Evolutionary conservation across 2,888 invertebrate species (phyloP).

Genomic region (Synergus gifuensis): DNA sequence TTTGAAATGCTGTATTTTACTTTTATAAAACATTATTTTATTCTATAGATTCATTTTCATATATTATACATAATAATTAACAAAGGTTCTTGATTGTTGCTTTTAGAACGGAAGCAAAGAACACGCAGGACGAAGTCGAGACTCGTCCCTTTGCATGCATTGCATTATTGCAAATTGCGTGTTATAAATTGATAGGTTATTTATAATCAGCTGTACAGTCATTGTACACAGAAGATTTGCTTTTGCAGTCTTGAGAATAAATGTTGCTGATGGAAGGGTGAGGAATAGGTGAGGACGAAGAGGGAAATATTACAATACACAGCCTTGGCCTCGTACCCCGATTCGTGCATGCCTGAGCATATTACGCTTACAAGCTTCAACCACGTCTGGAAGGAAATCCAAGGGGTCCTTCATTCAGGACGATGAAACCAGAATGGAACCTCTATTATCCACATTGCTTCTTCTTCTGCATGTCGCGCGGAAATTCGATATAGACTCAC

Average conservation of each 20-base stretch:
- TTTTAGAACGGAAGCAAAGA: neutral
- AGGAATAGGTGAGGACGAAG: slow-evolving; percentile 16
- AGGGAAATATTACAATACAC: slow-evolving; percentile 43
- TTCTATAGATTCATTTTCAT: too few relatives aligned
- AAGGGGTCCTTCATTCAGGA: slow-evolving; percentile 29
- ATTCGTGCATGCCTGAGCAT: slow-evolving; percentile 63
- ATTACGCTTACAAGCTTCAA: slow-evolving; percentile 48
- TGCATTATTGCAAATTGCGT: slow-evolving; percentile 8
- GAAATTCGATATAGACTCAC: neutral
- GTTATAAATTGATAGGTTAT: slow-evolving; percentile 38
- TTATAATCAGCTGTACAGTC: slow-evolving; percentile 30
- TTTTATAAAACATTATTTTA: neutral
- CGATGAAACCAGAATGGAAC: slow-evolving; percentile 2
- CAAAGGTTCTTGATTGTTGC: neutral
- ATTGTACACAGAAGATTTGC: slow-evolving; percentile 40
- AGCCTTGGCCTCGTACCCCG: slow-evolving; percentile 72
- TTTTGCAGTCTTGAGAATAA: slow-evolving; percentile 35
- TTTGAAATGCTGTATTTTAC: neutral
- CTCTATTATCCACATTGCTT: neutral
- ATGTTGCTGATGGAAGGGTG: slow-evolving; percentile 22
- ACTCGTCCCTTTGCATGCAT: slow-evolving; percentile 10
- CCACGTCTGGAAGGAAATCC: slow-evolving; percentile 21
- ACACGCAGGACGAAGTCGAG: slow-evolving; percentile 38
- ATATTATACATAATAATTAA: neutral
- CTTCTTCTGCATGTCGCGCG: neutral